These are phyloP conservation scores for Sebastes cheni DNA, from an alignment of 2,797 vertebrate species.

Conservation along the genomic window DNA sequence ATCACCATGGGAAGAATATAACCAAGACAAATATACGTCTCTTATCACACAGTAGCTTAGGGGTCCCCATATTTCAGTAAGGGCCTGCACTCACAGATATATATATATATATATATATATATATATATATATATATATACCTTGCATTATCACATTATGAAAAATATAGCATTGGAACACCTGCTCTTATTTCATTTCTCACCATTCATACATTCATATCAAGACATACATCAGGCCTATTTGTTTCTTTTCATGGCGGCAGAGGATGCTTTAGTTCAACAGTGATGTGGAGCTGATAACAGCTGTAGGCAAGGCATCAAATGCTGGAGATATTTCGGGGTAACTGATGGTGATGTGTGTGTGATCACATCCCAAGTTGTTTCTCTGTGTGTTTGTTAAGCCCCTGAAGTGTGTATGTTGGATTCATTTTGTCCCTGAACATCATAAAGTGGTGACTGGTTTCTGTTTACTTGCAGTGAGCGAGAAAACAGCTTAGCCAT, in stretches of 20 bases:
- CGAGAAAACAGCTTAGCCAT: constrained; percentile 26
- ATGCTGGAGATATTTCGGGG: neutral
- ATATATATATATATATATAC: constrained; percentile 22
- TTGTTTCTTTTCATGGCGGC: neutral
- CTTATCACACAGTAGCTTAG: constrained; percentile 53
- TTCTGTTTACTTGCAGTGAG: constrained; percentile 25
- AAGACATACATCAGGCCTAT: neutral
- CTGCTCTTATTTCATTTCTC: constrained; percentile 13
- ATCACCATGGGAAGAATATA: constrained; percentile 47
- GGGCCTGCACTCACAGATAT: neutral
- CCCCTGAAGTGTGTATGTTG: neutral
- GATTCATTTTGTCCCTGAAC: constrained; percentile 15
- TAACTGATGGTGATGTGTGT: neutral
- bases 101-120: constrained; percentile 21
- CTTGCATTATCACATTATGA: constrained; percentile 20
- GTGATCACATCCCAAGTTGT: neutral
- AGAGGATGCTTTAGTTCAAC: neutral
- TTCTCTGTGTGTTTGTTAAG: neutral
- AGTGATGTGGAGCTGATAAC: neutral
- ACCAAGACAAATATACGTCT: constrained; percentile 50
- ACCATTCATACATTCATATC: neutral
- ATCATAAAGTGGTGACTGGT: constrained; percentile 28
- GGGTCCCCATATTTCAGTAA: constrained; percentile 23
- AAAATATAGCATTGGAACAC: neutral
- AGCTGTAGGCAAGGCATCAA: neutral